phyloP scores from a whole-genome alignment of 2,113 vertebrate species.

The Mastomys natalensis region DNA sequence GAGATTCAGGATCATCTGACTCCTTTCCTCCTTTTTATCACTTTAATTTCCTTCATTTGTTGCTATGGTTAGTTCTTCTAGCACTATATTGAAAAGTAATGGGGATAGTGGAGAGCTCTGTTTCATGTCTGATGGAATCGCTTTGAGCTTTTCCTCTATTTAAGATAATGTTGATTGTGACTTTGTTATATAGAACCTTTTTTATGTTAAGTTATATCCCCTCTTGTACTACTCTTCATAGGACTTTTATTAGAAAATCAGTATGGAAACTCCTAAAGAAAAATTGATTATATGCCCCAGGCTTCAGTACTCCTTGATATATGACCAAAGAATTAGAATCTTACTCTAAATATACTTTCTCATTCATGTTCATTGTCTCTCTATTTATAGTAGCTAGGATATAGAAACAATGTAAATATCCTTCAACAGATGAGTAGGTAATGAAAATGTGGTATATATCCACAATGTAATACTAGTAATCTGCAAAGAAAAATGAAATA shows the following conservation, averaged over 20 bases:
- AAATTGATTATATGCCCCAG: neutral
- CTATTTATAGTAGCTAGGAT: neutral
- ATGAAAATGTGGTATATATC: neutral
- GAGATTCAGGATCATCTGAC: neutral
- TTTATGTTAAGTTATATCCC: neutral
- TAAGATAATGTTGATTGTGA: neutral
- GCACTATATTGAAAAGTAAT: neutral
- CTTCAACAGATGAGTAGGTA: neutral
- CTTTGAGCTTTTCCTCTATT: neutral
- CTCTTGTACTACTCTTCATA: neutral
- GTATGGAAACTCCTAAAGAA: neutral
- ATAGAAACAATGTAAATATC: neutral
- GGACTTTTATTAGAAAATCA: neutral
- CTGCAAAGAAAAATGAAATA: neutral
- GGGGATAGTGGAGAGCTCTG: neutral
- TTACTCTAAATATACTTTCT: neutral
- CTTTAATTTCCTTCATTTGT: neutral
- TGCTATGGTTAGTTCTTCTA: neutral
- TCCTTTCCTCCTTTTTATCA: neutral
- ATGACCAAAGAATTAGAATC: neutral
- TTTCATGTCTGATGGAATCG: neutral
- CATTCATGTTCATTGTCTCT: neutral
- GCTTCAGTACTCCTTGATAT: neutral
- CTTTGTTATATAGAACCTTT: neutral
- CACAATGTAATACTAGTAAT: neutral